Evolutionary conservation across 2,797 vertebrate genomes (phyloP), one percentile per base, ranked within the genome.

Genomic region (Holocentrus rufus): DNA sequence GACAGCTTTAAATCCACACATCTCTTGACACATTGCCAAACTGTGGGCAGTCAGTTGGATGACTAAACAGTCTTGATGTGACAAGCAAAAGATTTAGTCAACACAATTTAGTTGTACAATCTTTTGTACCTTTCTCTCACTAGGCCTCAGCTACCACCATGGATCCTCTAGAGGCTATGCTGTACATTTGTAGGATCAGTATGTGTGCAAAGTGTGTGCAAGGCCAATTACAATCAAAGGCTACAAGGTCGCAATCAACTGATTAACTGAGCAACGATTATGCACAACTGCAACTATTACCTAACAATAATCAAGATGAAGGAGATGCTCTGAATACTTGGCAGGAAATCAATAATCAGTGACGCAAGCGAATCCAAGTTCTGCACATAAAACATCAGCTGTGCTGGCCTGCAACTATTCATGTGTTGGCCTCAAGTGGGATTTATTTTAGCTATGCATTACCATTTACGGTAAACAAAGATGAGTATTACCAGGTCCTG

Each of bases 401-500:
- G 46, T 76, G 44, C 44, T 54, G 65, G 54, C 65, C 14, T 11
- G 62, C 44, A 71, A 62, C 65, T 54, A n/a, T 64, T 66, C 14
- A 23, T 18, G 27, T 49, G 64, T 18, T 52, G 65, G 65, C 77
- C 75, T 42, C 52, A 27, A 39, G 54, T 8, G 44, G 76, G 73
- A 62, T 76, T 85, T 72, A 34, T 79, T 84, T 75, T 7, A 79
- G 75, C 79, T 78, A 57, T 64, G 65, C 67, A 46, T 42, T 65
- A 65, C 90, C 88, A 89, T 93, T 86, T 89, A 91, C 57, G 89
- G 91, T 64, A 71, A 87, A 85, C 69, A 60, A 67, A 85, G 74
- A 74, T 66, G 36, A 82, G 80, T 61, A 74, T 50, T 78, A 74
- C 72, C 63, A 68, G 79, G 67, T 75, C 75, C 65, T 0, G 4